A percentile compares a stretch with the other conserved stretches of the same genome.
Evolutionary conservation across 2,888 invertebrate species (phyloP).

Genomic region (Glaucopsyche alexis): DNA sequence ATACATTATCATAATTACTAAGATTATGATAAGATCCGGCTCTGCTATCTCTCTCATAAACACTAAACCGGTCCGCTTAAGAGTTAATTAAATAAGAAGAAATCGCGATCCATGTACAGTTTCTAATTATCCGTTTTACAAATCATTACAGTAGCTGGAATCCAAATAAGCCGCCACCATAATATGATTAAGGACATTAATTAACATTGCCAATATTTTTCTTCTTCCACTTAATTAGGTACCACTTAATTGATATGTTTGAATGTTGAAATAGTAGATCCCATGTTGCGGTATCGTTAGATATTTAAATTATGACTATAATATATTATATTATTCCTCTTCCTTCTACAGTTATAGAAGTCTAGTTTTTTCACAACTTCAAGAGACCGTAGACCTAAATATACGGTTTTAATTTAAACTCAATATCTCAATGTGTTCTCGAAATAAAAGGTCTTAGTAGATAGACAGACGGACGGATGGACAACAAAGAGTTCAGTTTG

Average conservation of each 20-base stretch:
- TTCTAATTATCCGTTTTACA: slow-evolving; percentile 24
- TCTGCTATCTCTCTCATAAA: slow-evolving; percentile 10
- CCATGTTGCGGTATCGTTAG: not conserved
- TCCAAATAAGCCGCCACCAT: slow-evolving; percentile 44
- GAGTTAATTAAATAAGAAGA: slow-evolving; percentile 3
- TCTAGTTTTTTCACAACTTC: no score
- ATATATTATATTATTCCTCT: not conserved
- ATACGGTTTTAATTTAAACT: no score
- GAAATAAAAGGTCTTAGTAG: no score
- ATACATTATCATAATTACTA: slow-evolving; percentile 7
- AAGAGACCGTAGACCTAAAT: no score
- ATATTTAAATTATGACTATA: not conserved
- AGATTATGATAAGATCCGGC: slow-evolving; percentile 10
- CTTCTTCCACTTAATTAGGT: slow-evolving; percentile 68
- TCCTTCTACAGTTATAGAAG: no score
- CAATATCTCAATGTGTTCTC: no score
- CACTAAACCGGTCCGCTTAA: not conserved
- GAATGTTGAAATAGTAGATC: not conserved
- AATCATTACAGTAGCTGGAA: slow-evolving; percentile 19
- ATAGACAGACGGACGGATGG: no score
- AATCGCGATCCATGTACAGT: not conserved
- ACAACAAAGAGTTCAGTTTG: no score
- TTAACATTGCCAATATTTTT: slow-evolving; percentile 72
- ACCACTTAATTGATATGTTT: slow-evolving; percentile 62
- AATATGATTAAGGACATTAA: slow-evolving; percentile 72